Percentiles rank a stretch among this genome's conserved stretches.
These are phyloP conservation scores for Heliocidaris tuberculata DNA, from an alignment of 35 echinoderm and acorn worm species.

Conservation along the genomic window DNA sequence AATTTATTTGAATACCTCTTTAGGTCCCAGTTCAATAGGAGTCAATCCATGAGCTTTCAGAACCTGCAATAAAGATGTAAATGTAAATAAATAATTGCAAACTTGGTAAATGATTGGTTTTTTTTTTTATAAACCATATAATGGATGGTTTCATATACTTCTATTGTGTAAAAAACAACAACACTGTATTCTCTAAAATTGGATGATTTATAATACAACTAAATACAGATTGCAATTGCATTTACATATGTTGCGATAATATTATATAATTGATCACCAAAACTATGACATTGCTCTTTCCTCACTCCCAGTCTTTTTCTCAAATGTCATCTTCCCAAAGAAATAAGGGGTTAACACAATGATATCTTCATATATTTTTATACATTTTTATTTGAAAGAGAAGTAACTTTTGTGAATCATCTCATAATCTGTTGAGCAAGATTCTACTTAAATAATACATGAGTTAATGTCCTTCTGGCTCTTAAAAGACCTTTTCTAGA, in stretches of 20 bases:
- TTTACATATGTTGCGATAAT: not conserved
- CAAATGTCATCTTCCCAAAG: not conserved
- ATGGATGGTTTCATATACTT: too few species aligned
- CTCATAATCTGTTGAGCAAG: too few species aligned
- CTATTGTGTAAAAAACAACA: too few species aligned
- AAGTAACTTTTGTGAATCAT: too few species aligned
- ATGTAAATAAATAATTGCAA: not conserved
- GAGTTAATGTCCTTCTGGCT: too few species aligned
- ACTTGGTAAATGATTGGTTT: not conserved
- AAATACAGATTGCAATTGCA: too few species aligned
- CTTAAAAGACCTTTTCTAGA: too few species aligned
- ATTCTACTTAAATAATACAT: too few species aligned
- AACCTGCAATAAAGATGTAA: slow-evolving; percentile 50
- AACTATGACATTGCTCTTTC: not conserved
- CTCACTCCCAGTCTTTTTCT: not conserved
- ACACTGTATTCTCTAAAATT: not conserved
- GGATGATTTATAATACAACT: too few species aligned
- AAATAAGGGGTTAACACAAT: not conserved
- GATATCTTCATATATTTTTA: not conserved
- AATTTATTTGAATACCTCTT: slow-evolving; percentile 71
- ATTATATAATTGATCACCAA: not conserved
- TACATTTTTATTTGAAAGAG: too few species aligned
- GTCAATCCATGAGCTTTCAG: slow-evolving; percentile 84
- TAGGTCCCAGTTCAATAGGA: slow-evolving; percentile 75
- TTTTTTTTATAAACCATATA: too few species aligned